phyloP scores from a whole-genome alignment of 64 coral and sea anemone genomes.

The Porites australiensis region DNA sequence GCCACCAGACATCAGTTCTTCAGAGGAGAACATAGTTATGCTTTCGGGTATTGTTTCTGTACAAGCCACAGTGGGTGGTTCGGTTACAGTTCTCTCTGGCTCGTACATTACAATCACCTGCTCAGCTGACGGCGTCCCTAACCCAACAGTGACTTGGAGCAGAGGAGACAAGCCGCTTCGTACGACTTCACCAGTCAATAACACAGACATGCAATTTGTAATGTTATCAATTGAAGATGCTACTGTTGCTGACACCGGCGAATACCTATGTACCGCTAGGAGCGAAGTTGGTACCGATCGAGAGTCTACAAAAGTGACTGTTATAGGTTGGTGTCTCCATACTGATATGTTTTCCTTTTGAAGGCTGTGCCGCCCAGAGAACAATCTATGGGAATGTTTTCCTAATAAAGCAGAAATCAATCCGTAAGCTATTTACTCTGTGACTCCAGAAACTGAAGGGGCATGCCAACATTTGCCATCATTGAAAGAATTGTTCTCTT shows the following conservation, averaged over 20 bases:
- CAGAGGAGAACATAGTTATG: not conserved
- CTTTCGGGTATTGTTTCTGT: slow-evolving; percentile 26
- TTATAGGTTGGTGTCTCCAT: not conserved
- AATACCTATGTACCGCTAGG: slow-evolving; percentile 59
- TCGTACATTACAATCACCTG: slow-evolving; percentile 34
- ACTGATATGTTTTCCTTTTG: too few relatives aligned
- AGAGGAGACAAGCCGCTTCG: slow-evolving; percentile 24
- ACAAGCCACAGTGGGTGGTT: slow-evolving; percentile 32
- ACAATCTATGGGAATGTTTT: not conserved
- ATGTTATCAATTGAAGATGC: slow-evolving; percentile 9
- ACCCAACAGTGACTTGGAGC: slow-evolving; percentile 60
- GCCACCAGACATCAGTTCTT: slow-evolving; percentile 16
- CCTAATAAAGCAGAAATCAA: too few relatives aligned
- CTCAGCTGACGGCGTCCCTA: slow-evolving; percentile 55
- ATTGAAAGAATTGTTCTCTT: too few relatives aligned
- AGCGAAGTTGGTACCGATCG: slow-evolving; percentile 42
- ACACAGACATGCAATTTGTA: not conserved
- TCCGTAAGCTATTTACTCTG: too few relatives aligned
- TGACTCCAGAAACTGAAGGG: too few relatives aligned
- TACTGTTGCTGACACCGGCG: slow-evolving; percentile 25
- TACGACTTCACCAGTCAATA: not conserved
- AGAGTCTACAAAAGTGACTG: slow-evolving; percentile 32
- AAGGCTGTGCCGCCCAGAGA: not conserved
- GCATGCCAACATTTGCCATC: too few relatives aligned
- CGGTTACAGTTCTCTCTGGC: slow-evolving; percentile 21